A percentile compares a stretch with the other conserved stretches of the same genome.
Conservation (phyloP, 2,888 invertebrate species). For the Drosophila yooni region DNA sequence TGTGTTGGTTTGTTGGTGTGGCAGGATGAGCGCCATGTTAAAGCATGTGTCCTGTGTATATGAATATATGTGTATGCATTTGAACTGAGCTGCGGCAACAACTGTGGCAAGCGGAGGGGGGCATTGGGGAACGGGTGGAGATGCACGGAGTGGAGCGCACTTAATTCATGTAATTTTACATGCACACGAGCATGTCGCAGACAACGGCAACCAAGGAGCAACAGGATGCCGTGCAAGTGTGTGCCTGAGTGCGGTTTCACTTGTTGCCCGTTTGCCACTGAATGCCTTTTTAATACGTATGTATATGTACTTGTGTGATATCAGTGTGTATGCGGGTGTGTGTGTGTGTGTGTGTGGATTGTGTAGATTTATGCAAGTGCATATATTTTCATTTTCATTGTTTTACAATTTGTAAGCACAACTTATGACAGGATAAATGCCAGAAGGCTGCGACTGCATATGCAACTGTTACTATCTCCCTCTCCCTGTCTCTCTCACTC, state of each 20-base stretch:
- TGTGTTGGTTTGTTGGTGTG: slow-evolving; percentile 38
- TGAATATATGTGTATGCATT: slow-evolving; percentile 48
- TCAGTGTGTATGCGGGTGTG: slow-evolving; percentile 7
- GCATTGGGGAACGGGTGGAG: slow-evolving; percentile 10
- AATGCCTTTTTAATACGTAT: slow-evolving; percentile 54
- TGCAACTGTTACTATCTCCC: slow-evolving; percentile 27
- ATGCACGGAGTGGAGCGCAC: slow-evolving; percentile 60
- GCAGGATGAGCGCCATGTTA: slow-evolving; percentile 75
- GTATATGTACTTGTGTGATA: background rate
- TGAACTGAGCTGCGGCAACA: slow-evolving; percentile 41
- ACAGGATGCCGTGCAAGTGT: slow-evolving; percentile 72
- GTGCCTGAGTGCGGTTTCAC: slow-evolving; percentile 72
- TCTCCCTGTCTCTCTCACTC: background rate
- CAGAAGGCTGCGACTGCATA: slow-evolving; percentile 39
- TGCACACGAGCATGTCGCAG: slow-evolving; percentile 66
- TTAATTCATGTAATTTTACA: slow-evolving; percentile 81
- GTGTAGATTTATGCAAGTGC: slow-evolving; percentile 67
- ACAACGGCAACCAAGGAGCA: slow-evolving; percentile 62
- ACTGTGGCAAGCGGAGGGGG: slow-evolving; percentile 34
- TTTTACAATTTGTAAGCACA: slow-evolving; percentile 80
- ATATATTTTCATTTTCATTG: slow-evolving; percentile 78
- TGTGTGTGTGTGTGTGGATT: slow-evolving; percentile 28
- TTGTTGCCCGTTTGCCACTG: slow-evolving; percentile 69
- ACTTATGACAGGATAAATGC: slow-evolving; percentile 78
- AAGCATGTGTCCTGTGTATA: slow-evolving; percentile 70